These are phyloP conservation scores for Dryomyza anilis DNA, from an alignment of 2,888 invertebrate genomes.

Conservation along the genomic window DNA sequence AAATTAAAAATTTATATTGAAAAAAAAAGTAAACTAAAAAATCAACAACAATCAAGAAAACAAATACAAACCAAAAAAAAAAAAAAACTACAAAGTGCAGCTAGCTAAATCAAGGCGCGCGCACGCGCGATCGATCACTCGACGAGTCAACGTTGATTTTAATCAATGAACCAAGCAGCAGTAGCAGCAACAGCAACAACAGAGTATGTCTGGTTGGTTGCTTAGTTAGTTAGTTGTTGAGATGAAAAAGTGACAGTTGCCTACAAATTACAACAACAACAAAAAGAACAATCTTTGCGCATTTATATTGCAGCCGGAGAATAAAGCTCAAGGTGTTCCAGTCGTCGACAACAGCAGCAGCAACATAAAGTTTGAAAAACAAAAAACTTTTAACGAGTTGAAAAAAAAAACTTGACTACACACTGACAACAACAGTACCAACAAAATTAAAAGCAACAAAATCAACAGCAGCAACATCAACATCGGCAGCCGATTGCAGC, in stretches of 20 bases:
- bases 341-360: slow-evolving; percentile 26
- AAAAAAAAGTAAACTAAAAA: background rate
- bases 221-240: too few species aligned
- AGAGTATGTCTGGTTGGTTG: too few species aligned
- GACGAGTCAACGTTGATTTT: too few species aligned
- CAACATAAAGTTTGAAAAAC: too few species aligned
- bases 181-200: background rate
- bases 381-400: too few species aligned
- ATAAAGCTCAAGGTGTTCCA: slow-evolving; percentile 41
- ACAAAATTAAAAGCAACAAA: background rate
- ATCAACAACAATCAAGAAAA: slow-evolving; percentile 9
- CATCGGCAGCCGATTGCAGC: slow-evolving; percentile 16
- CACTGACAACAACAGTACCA: slow-evolving; percentile 10
- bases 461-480: slow-evolving; percentile 6
- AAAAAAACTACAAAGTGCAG: slow-evolving; percentile 25
- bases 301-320: slow-evolving; percentile 17
- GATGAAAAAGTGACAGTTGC: background rate
- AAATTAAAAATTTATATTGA: background rate
- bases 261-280: slow-evolving; percentile 12
- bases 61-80: slow-evolving; percentile 7
- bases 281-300: too few species aligned
- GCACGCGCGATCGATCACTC: too few species aligned
- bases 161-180: slow-evolving; percentile 6
- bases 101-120: too few species aligned
- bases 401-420: background rate